phyloP scores from a whole-genome alignment of 1,140 invertebrate genomes.

The Hycleus cichorii region DNA sequence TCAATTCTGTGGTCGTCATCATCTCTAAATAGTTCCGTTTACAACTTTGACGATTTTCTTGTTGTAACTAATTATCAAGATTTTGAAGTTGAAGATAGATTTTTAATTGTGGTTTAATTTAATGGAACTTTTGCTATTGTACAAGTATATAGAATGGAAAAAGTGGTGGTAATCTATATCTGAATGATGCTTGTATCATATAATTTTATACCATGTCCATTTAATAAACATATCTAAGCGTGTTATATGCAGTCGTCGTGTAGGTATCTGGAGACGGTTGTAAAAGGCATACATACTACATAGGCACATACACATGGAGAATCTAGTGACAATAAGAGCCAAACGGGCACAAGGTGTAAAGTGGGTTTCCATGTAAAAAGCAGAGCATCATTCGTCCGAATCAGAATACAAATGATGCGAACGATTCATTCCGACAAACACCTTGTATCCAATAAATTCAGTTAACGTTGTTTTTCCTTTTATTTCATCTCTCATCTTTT shows the following conservation, averaged over 20 bases:
- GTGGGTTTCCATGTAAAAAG: slow-evolving; percentile 43
- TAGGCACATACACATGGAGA: slow-evolving; percentile 17
- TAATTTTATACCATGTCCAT: slow-evolving; percentile 37
- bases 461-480: slow-evolving; percentile 40
- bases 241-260: slow-evolving; percentile 22
- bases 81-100: too few species aligned
- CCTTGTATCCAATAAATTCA: slow-evolving; percentile 45
- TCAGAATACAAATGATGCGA: slow-evolving; percentile 42
- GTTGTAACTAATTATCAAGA: too few species aligned
- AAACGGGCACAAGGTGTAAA: slow-evolving; percentile 36
- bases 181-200: too few species aligned
- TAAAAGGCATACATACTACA: background rate
- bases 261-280: slow-evolving; percentile 26
- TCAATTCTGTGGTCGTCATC: too few species aligned
- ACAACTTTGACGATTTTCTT: too few species aligned
- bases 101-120: too few species aligned
- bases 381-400: slow-evolving; percentile 40
- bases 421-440: slow-evolving; percentile 43
- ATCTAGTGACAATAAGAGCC: slow-evolving; percentile 31
- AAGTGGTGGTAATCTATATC: too few species aligned
- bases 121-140: too few species aligned
- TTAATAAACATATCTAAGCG: slow-evolving; percentile 41
- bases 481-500: slow-evolving; percentile 6
- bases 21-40: too few species aligned
- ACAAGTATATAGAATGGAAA: too few species aligned